These are phyloP conservation scores for Microhierax caerulescens DNA, from an alignment of 2,797 vertebrate species.

Conservation along the genomic window DNA sequence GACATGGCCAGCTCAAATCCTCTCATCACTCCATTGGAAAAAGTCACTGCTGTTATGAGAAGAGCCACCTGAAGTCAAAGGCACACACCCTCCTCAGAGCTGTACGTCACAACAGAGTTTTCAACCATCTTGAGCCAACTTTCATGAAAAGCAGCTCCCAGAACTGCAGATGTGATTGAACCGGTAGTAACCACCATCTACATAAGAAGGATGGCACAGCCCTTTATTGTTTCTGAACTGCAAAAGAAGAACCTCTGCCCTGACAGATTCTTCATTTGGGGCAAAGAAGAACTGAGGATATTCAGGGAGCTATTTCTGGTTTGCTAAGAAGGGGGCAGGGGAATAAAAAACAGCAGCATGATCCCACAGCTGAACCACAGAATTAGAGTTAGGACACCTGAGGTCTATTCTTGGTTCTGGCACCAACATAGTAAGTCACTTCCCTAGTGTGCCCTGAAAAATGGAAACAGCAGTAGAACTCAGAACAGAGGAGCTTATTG, in stretches of 20 bases:
- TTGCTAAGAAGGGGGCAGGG: neutral
- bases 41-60: neutral
- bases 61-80: neutral
- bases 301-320: conserved; percentile 34
- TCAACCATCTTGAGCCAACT: neutral
- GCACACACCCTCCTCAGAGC: neutral
- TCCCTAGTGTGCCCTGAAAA: neutral
- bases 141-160: neutral
- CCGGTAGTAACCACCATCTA: neutral
- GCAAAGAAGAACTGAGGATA: neutral
- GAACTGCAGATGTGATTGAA: neutral
- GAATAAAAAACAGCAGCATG: conserved; percentile 25
- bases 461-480: neutral
- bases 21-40: neutral
- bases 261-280: conserved; percentile 7
- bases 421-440: conserved; percentile 1
- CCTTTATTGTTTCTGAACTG: neutral
- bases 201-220: neutral
- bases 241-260: conserved; percentile 5
- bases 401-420: conserved; percentile 56
- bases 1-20: neutral
- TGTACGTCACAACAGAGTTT: neutral
- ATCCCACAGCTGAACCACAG: conserved; percentile 51
- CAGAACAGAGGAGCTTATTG: neutral
- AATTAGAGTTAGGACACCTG: conserved; percentile 54